Evolutionary conservation across 1,140 invertebrate genomes (phyloP), one percentile per base, ranked within the genome.

Genomic region (Aradophagus sp.): DNA sequence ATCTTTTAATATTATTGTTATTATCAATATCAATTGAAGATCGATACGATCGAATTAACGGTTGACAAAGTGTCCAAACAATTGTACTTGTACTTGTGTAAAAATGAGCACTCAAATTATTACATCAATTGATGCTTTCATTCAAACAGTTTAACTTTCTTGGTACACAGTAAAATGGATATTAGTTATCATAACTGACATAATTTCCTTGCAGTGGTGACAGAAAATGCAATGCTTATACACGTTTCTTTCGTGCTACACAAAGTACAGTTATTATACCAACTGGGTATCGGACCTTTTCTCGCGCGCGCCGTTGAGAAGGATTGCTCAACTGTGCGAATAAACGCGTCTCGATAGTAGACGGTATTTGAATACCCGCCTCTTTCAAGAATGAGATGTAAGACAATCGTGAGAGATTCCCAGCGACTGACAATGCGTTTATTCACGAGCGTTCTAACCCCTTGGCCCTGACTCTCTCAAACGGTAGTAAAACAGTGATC

Each of bases 381-480:
- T 82, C 73, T 79, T 78, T 77, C 80, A 75, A 78, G 78, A 83
- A 81, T 74, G 48, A 79, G 74, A 76, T 77, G 50, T 47, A 65
- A 70, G 82, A 85, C 83, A 85, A 85, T 84, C 81, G 79, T 85
- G 84, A 78, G 83, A 84, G 78, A 80, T 73, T 84, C 84, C 80
- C 84, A 84, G 77, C 71, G 58, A 63, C 62, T 73, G 82, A 85
- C 84, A 84, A 85, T 85, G 80, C 53, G 48, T 56, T 56, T 48
- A 55, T 77, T 72, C 75, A 74, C 77, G 73, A 58, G 45, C 67
- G 58, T 65, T 56, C 62, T 66, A 63, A 69, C 48, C 70, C 71
- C 48, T 71, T 63, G 65, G 72, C 63, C 67, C 61, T 70, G 68
- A 73, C 65, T 79, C 66, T 67, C 44, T 65, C 74, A 75, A 80